A percentile compares a stretch with the other conserved stretches of the same genome.
Conservation (phyloP, 2,797 vertebrate species). For the Babyrousa celebensis region DNA sequence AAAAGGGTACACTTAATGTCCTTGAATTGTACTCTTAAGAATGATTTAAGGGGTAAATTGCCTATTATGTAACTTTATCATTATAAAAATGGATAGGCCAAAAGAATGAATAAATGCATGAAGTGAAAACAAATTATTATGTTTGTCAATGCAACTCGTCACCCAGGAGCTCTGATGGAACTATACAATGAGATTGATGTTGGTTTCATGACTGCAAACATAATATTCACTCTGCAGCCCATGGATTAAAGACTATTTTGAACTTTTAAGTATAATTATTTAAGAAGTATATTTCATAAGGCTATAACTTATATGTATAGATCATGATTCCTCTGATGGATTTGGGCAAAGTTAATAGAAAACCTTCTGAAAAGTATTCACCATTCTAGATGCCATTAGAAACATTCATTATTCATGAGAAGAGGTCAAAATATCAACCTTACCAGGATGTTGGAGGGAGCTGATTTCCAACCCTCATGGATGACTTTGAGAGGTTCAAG, state of each 20-base stretch:
- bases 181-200: not conserved
- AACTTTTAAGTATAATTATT: not conserved
- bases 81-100: too few relatives aligned
- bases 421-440: not conserved
- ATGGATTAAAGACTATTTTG: not conserved
- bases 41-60: too few relatives aligned
- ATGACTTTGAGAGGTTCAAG: not conserved
- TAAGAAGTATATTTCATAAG: not conserved
- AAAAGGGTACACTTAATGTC: too few relatives aligned
- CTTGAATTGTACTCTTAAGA: too few relatives aligned
- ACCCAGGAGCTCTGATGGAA: not conserved
- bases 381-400: not conserved
- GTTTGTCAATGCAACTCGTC: not conserved
- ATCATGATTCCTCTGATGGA: not conserved
- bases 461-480: not conserved
- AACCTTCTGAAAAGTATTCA: not conserved
- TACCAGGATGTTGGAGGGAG: not conserved
- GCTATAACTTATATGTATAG: not conserved
- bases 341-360: not conserved
- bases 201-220: not conserved
- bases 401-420: not conserved
- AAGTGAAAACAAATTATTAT: too few relatives aligned
- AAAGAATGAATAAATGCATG: too few relatives aligned
- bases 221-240: not conserved
- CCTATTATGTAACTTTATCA: too few relatives aligned